Base-by-base conservation (phyloP, 2,888 invertebrate genomes). In the Dione vanillae region DNA sequence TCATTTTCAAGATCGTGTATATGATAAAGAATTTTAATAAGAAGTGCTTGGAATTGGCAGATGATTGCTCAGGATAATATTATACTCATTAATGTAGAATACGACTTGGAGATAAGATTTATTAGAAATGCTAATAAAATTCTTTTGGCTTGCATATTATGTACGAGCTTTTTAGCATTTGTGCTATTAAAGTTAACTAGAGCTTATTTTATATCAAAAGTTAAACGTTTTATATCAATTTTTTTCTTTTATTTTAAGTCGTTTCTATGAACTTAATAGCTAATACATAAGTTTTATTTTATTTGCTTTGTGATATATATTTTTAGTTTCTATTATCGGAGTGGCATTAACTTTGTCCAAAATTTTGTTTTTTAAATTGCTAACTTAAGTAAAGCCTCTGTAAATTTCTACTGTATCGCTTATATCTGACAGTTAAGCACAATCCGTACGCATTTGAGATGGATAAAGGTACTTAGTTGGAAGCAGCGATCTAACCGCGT, bases 401-500 rank as follows among this genome's bases (percentile, higher is more conserved):
- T 27, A 62, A 62, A 61, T 20, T 43, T 27, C 19, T 27, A 35
- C n/a, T 35, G 35, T 35, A 64, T 64, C 9, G 19, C 10, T 27
- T 47, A 16, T 8, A 40, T 47, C 37, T 37, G 35, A 40, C 16
- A 35, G 16, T 16, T 12, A 49, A 49, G 16, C 16, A 3, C 16
- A 64, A 66, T 66, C 43, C 51, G 35, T 51, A 59, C 58, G 59
- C 43, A 16, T 65, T n/a, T 61, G 16, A 70, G 70, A 70, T 54
- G 19, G 52, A 70, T n/a, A 52, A 19, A 52, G 59, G 59, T 41
- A 70, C 58, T 61, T 40, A 40, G 37, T 37, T 20, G 45, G 52
- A 45, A 61, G 49, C 43, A 49, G 66, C 51, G 69, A 35, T 61
- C 41, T 14, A 37, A 66, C 61, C 52, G 59, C 69, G 51, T 59